These are phyloP conservation scores for Ypsolopha scabrella DNA, from an alignment of 2,888 invertebrate species.

Conservation along the genomic window DNA sequence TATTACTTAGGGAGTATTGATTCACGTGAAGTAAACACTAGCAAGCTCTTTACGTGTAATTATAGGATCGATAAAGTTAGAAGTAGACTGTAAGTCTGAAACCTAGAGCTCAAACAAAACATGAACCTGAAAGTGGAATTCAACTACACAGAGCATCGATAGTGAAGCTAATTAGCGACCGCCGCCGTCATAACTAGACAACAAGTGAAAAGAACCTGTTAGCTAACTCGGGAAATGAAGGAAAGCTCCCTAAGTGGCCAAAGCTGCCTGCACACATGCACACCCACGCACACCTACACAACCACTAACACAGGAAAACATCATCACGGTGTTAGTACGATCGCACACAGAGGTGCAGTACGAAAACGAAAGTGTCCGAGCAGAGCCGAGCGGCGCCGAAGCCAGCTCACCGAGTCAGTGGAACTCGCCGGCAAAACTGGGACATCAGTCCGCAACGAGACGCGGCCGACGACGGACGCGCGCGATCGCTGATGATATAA, in stretches of 20 bases:
- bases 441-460: conserved; percentile 73
- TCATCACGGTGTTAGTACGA: conserved; percentile 7
- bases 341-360: conserved; percentile 36
- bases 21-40: too few relatives aligned
- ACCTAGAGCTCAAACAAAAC: too few relatives aligned
- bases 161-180: neutral
- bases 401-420: conserved; percentile 67
- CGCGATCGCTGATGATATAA: conserved; percentile 62
- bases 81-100: too few relatives aligned
- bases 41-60: too few relatives aligned
- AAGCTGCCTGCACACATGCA: conserved; percentile 35
- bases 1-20: too few relatives aligned
- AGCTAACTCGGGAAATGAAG: conserved; percentile 58
- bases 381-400: conserved; percentile 62
- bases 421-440: conserved; percentile 72
- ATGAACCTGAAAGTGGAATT: too few relatives aligned
- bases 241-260: conserved; percentile 65
- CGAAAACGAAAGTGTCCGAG: conserved; percentile 71
- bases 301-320: conserved; percentile 8
- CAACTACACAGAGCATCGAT: neutral
- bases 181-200: neutral
- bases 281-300: conserved; percentile 11
- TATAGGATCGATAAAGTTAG: too few relatives aligned
- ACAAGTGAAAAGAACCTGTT: conserved; percentile 43
- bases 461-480: conserved; percentile 62